Evolutionary conservation across 37 sponge, comb jelly and placozoan genomes (phyloP), one percentile per base, ranked within the genome.

Genomic region (Haliclona indistincta): DNA sequence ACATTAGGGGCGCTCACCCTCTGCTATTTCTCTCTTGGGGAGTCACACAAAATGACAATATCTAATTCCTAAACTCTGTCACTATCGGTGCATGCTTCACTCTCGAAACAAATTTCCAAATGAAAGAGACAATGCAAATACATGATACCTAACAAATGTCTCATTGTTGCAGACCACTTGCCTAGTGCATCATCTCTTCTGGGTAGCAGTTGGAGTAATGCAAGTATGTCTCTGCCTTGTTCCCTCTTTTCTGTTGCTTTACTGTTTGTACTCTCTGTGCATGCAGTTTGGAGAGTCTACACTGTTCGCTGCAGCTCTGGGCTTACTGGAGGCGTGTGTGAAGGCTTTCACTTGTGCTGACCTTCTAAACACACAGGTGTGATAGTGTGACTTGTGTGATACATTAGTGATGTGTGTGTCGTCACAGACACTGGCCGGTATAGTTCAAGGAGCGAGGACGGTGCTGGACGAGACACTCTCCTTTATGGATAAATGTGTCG

Each of bases 151-250:
- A 47, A 47, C 51, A 47, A 47, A 15, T 47, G 51, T n/a, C n/a
- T n/a, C n/a, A n/a, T n/a, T n/a, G n/a, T n/a, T n/a, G 7, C 44
- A 89, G 89, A 70, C 61, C 34, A 42, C 67, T 3, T 78, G 60
- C 43, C 42, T 91, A 37, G 38, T 73, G 1, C 70, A 86, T 41
- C 88, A 87, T 61, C 47, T 91, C 44, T 91, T 91, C 66, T 91
- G 92, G 92, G 81, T 91, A n/a, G 83, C 92, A 22, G 79, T 91
- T 28, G 83, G 75, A 10, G 63, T 85, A 25, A 51, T 91, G 52
- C 83, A 91, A 67, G 83, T 82, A 68, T 19, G 19, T 61, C 10
- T 22, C 8, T 61, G 33, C 10, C 8, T 61, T 30, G 63, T 11
- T n/a, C 15, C 17, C 33, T 61, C 63, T 61, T 10, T 20, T 23